phyloP scores from a whole-genome alignment of 1,140 invertebrate genomes.

The Caenorhabditis remanei region DNA sequence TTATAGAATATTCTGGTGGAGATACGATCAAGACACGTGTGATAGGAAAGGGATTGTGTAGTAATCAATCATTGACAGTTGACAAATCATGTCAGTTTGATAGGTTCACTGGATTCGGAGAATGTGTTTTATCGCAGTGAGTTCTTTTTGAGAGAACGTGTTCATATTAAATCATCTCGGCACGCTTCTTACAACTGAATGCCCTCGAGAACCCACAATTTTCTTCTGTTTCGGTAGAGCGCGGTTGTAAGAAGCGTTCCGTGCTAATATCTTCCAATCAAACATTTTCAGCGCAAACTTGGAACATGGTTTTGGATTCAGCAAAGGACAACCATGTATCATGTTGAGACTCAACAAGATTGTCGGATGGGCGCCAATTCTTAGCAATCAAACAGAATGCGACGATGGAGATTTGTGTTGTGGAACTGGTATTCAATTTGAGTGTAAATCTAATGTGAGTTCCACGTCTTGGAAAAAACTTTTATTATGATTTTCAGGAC shows the following conservation, averaged over 20 bases:
- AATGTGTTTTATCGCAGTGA: background rate
- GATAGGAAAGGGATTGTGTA: background rate
- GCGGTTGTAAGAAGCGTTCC: too few relatives aligned
- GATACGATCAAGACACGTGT: background rate
- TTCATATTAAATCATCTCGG: too few relatives aligned
- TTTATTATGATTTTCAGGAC: background rate
- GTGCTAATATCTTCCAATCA: background rate
- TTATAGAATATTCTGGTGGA: background rate
- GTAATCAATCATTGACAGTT: background rate
- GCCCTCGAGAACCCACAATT: too few relatives aligned
- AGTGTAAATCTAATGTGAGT: slow-evolving; percentile 16
- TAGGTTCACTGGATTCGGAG: background rate
- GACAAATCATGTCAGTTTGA: background rate
- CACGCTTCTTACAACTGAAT: too few relatives aligned
- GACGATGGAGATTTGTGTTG: background rate
- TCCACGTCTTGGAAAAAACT: background rate
- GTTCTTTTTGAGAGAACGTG: background rate
- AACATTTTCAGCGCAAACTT: background rate
- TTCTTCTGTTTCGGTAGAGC: too few relatives aligned
- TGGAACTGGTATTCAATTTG: slow-evolving; percentile 10
- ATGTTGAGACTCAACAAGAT: slow-evolving; percentile 42
- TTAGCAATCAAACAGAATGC: background rate
- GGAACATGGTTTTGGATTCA: slow-evolving; percentile 17
- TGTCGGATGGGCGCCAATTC: slow-evolving; percentile 20
- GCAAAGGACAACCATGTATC: slow-evolving; percentile 34